Percentiles rank a stretch among this genome's conserved stretches.
Evolutionary conservation across 2,113 vertebrate genomes (phyloP).

Genomic region (Otolemur garnettii): DNA sequence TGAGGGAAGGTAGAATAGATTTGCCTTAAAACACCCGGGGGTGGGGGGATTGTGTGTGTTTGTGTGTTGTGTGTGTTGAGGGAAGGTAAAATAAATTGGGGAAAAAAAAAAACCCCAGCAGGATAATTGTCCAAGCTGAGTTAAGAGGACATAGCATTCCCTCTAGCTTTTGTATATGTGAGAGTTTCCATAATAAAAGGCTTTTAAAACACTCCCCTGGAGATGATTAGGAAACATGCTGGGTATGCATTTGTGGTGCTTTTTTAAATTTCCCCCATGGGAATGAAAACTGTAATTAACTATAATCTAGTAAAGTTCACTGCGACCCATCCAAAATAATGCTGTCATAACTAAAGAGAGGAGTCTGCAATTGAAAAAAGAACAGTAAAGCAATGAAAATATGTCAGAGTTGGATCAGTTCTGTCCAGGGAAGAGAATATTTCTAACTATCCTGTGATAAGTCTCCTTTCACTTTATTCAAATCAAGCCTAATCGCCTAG

Average conservation of each 20-base stretch:
- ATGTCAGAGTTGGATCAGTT: background rate
- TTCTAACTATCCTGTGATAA: background rate
- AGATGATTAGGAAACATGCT: constrained; percentile 62
- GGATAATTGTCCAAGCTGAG: background rate
- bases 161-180: background rate
- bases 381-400: background rate
- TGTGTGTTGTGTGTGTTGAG: background rate
- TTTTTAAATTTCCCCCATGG: constrained; percentile 51
- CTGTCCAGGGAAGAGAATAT: background rate
- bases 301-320: constrained; percentile 53
- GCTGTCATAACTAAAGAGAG: constrained; percentile 38
- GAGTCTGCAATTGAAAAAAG: constrained; percentile 12
- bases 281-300: constrained; percentile 59
- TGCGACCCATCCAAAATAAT: constrained; percentile 41
- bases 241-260: constrained; percentile 50
- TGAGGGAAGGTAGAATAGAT: background rate
- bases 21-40: background rate
- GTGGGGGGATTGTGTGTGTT: too few relatives aligned
- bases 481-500: background rate
- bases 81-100: background rate
- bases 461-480: background rate
- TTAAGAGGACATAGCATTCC: background rate
- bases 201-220: constrained; percentile 20
- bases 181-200: constrained; percentile 25
- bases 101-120: background rate